Evolutionary conservation across 2,797 vertebrate species (phyloP).

Genomic region (Schizopygopsis pylzovi): DNA sequence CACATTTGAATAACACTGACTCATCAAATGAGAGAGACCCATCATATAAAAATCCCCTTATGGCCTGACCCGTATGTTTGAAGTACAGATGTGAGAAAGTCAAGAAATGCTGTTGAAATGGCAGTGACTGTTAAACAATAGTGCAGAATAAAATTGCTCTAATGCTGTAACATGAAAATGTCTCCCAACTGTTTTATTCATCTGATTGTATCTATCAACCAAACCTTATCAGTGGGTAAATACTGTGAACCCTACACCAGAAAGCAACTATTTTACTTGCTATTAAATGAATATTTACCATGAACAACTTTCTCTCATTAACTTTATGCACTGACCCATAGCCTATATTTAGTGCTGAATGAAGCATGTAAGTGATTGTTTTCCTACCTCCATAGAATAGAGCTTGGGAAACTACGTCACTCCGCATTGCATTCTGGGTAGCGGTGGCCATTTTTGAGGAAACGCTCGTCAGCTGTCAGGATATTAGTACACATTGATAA

Average conservation of each 20-base stretch:
- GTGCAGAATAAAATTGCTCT: conserved; percentile 47
- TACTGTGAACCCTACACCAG: not conserved
- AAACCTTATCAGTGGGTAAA: not conserved
- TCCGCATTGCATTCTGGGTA: not conserved
- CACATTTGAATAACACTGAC: not conserved
- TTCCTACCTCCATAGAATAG: not conserved
- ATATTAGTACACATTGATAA: not conserved
- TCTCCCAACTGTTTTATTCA: not conserved
- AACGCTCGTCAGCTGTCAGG: not conserved
- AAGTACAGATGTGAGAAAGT: conserved; percentile 8
- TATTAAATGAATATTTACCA: not conserved
- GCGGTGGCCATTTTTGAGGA: not conserved
- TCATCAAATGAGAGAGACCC: not conserved
- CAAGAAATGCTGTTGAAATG: conserved; percentile 50
- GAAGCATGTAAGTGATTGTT: not conserved
- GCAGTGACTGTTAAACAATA: conserved; percentile 63
- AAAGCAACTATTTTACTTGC: not conserved
- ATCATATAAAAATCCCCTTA: not conserved
- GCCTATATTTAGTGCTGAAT: not conserved
- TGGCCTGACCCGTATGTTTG: not conserved
- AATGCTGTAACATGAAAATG: conserved; percentile 16
- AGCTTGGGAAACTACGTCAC: not conserved
- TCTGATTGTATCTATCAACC: not conserved
- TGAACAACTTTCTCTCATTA: not conserved
- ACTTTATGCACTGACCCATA: not conserved